Base-by-base conservation (phyloP, 2,113 vertebrate species). In the Zosterops pallidus region DNA sequence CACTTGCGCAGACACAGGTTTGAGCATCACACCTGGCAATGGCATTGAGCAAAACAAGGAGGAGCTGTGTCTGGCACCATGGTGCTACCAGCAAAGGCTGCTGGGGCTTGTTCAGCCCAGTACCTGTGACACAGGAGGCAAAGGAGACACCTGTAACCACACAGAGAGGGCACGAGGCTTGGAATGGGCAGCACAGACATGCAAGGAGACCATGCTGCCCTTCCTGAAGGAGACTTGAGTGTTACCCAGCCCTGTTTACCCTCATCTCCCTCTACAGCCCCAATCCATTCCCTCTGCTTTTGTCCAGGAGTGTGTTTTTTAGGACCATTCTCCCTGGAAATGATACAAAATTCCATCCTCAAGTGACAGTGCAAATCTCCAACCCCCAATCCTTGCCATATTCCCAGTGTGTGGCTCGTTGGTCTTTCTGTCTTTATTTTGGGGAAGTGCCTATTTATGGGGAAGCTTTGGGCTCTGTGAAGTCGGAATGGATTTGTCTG, bases 401-500 rank as follows among this genome's bases (percentile, higher is more conserved):
- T 86, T 89, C 65, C 79, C 47, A 88, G 35, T 37, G 35, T 56
- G 49, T 39, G 62, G 23, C 64, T 86, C 7, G 2, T 79, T 14
- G 9, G 35, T n/a, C 47, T 91, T 94, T 86, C 72, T 62, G 29
- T 42, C 74, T 80, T 86, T 46, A 55, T 82, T 79, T 55, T 2
- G 0, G 55, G 50, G 76, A 81, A 90, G 42, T 56, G 50, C 60
- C 72, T 88, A 3, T 53, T 94, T 85, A 19, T 23, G 69, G 64
- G 76, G 56, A 86, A 64, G 83, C 77, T 96, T 55, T 77, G 56
- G 81, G 86, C 31, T 2, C 81, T 86, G 33, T 60, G 55, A 78
- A 92, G 91, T 92, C 56, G 0, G 44, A 85, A 91, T 15, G 35
- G 15, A 82, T 96, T 96, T 87, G n/a, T 84, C 35, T 94, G 18